These are phyloP conservation scores for Cydia strobilella DNA, from an alignment of 1,140 invertebrate species.

Conservation along the genomic window DNA sequence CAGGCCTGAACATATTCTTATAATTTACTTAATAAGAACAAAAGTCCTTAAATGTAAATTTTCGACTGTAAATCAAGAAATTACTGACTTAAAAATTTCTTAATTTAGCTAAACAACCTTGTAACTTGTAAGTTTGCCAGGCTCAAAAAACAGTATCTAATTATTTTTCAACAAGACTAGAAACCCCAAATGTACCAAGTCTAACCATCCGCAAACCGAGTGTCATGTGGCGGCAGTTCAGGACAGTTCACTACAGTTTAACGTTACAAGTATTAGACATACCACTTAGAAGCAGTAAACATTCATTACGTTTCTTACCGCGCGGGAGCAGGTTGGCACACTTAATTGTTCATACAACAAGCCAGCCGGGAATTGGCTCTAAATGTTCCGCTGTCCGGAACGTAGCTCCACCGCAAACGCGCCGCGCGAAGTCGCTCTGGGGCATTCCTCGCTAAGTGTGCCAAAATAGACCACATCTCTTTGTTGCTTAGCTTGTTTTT, in stretches of 20 bases:
- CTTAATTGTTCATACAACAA: constrained; percentile 78
- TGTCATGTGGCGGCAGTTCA: not conserved
- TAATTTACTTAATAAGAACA: no score
- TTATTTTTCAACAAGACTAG: not conserved
- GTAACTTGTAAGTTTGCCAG: not conserved
- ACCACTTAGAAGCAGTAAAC: constrained; percentile 65
- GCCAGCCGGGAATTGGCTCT: constrained; percentile 74
- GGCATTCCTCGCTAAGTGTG: constrained; percentile 41
- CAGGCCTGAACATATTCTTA: no score
- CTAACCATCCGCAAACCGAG: not conserved
- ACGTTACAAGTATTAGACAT: constrained; percentile 57
- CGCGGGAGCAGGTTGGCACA: constrained; percentile 65
- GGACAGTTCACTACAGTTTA: constrained; percentile 44
- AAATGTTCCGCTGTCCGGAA: constrained; percentile 70
- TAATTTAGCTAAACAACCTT: not conserved
- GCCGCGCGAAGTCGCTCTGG: constrained; percentile 59
- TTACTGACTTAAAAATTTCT: no score
- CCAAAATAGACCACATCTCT: constrained; percentile 61
- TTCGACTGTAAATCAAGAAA: no score
- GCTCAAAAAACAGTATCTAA: not conserved
- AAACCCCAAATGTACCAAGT: not conserved
- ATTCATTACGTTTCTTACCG: constrained; percentile 73
- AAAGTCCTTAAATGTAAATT: no score
- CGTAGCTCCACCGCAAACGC: constrained; percentile 65
- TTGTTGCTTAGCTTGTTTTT: constrained; percentile 56